Base-by-base conservation (phyloP, 2,113 vertebrate species). In the Nestor notabilis region DNA sequence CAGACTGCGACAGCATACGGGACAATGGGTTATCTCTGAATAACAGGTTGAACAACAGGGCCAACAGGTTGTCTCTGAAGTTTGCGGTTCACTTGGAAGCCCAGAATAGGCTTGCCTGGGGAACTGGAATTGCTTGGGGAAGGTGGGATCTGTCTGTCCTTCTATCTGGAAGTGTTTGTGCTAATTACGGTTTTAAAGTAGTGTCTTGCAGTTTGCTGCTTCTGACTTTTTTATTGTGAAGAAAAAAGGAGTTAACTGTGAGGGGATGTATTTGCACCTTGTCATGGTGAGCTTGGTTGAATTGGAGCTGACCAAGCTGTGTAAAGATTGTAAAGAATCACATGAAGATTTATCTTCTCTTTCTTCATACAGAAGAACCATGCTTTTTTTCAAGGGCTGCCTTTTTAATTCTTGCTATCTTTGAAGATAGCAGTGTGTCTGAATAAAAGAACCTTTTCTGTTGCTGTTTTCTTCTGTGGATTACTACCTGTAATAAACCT, bases 61-160 rank as follows among this genome's bases (percentile, higher is more conserved):
- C 11, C 25, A 9, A 56, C 6, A 37, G 9, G 4, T 9, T 60
- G 55, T 4, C 21, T 91, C 25, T 81, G 27, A 61, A 64, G 27
- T 2, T 1, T 3, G 6, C 19, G 8, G 52, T 53, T n/a, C 17
- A 31, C 13, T 23, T 25, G 15, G 41, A 35, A 2, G 3, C 49
- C 46, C 18, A 46, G 72, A 93, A 41, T 6, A 4, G 10, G 37
- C n/a, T n/a, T 13, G 8, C 55, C 7, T 58, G 33, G 33, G 53
- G 44, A 50, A 35, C 24, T 14, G 74, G 14, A 43, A 66, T 61
- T 65, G 25, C 10, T 11, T 4, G 17, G 28, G 24, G 33, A 25
- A 65, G 11, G 17, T 77, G 13, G 21, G 20, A 33, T 49, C 33
- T 68, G 7, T 69, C 39, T 71, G 20, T 52, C 11, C 37, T 58